These are phyloP conservation scores for Lepisosteus oculatus DNA, from an alignment of 2,113 vertebrate genomes.

Conservation along the genomic window DNA sequence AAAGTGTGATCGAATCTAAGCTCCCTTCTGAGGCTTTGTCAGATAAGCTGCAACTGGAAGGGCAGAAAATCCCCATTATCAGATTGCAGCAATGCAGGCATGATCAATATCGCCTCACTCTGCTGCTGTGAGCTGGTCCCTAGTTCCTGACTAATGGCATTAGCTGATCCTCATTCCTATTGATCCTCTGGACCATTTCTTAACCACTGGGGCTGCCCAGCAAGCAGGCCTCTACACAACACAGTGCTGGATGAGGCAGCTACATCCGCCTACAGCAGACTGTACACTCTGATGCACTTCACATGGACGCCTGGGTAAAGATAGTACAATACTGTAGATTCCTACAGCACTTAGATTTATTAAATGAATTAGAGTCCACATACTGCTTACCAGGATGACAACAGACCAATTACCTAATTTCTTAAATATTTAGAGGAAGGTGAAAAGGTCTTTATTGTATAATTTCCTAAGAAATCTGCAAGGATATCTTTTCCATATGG, in stretches of 20 bases:
- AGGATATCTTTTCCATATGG: not conserved
- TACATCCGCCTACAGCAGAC: no score
- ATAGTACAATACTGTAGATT: no score
- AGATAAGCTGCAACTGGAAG: conserved; percentile 10
- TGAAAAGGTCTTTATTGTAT: no score
- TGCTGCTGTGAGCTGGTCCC: conserved; percentile 61
- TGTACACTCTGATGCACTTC: no score
- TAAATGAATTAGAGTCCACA: no score
- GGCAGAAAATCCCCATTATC: conserved; percentile 52
- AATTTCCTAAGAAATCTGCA: not conserved
- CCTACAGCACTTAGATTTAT: no score
- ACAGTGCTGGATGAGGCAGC: no score
- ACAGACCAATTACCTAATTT: no score
- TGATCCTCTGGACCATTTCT: conserved; percentile 66
- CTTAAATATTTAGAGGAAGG: no score
- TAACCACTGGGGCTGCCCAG: conserved; percentile 35
- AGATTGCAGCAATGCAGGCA: conserved; percentile 57
- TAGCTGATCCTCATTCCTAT: conserved; percentile 59
- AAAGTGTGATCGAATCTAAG: conserved; percentile 15
- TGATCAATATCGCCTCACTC: conserved; percentile 68
- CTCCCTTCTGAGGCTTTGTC: conserved; percentile 16
- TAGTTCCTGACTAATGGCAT: conserved; percentile 60
- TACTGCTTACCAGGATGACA: no score
- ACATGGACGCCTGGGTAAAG: no score
- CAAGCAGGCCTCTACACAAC: not conserved